Evolutionary conservation across 2,888 invertebrate genomes (phyloP).

Genomic region (Enoplolaimus lenunculus): DNA sequence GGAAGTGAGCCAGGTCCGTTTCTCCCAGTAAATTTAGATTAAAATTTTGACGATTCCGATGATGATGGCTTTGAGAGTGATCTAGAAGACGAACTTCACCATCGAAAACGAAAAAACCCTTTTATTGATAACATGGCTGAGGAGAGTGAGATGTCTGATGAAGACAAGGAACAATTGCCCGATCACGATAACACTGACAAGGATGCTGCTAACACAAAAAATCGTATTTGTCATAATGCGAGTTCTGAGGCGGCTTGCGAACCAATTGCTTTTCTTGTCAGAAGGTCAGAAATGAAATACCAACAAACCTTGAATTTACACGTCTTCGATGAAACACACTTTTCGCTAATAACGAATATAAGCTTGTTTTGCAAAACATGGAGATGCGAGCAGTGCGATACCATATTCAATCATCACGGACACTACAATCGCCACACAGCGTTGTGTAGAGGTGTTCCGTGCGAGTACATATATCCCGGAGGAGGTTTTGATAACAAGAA

Average conservation of each 20-base stretch:
- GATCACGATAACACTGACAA: background rate
- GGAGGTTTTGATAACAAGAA: background rate
- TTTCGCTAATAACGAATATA: slow-evolving; percentile 3
- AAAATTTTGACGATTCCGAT: background rate
- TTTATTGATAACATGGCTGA: slow-evolving; percentile 3
- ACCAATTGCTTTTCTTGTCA: background rate
- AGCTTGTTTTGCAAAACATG: background rate
- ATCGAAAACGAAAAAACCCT: background rate
- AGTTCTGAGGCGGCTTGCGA: too few species aligned
- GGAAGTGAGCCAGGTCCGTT: too few species aligned
- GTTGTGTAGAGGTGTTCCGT: background rate
- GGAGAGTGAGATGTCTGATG: too few species aligned
- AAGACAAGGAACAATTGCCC: background rate
- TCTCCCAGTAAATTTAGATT: too few species aligned
- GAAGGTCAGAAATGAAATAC: background rate
- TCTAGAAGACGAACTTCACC: background rate
- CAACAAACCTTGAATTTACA: background rate
- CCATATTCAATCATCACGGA: background rate
- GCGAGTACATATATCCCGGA: background rate
- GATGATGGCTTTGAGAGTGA: too few species aligned
- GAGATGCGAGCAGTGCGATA: background rate
- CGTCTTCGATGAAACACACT: background rate
- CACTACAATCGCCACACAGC: background rate
- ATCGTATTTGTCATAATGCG: too few species aligned
- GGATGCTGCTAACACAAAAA: background rate